phyloP scores from a whole-genome alignment of 2,113 vertebrate genomes.

The Megaleporinus macrocephalus region DNA sequence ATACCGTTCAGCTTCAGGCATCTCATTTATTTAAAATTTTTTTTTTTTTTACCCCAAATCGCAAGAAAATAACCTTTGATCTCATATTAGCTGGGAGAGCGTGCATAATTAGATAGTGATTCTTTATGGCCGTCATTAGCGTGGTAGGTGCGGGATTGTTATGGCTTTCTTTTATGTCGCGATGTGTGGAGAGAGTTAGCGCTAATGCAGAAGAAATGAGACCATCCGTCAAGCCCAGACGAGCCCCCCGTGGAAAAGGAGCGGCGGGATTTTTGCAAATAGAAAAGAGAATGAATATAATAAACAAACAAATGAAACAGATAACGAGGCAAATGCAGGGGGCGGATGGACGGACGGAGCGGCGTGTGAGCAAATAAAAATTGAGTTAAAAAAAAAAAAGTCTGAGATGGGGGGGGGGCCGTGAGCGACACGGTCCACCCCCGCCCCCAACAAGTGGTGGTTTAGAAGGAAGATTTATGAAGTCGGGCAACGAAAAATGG shows the following conservation, averaged over 20 bases:
- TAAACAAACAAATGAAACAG: conserved; percentile 39
- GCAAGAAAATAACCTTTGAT: conserved; percentile 30
- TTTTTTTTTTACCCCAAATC: conserved; percentile 8
- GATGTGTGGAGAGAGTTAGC: conserved; percentile 51
- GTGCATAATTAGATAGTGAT: conserved; percentile 50
- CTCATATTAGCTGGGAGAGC: conserved; percentile 19
- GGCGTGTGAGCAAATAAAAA: conserved; percentile 19
- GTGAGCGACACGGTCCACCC: neutral
- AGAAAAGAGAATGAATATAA: conserved; percentile 44
- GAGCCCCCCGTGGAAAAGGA: conserved; percentile 34
- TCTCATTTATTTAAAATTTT: conserved; percentile 6
- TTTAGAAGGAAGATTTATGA: conserved; percentile 1
- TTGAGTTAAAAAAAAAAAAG: neutral
- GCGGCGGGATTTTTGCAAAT: conserved; percentile 23
- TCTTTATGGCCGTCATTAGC: conserved; percentile 52
- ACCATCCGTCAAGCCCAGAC: conserved; percentile 54
- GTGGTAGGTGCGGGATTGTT: conserved; percentile 43
- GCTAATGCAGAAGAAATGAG: conserved; percentile 62
- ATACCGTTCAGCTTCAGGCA: conserved; percentile 30
- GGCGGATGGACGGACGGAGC: neutral
- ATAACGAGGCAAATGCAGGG: conserved; percentile 38
- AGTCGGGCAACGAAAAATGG: neutral
- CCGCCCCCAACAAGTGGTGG: too few relatives aligned
- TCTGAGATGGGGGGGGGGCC: too few relatives aligned
- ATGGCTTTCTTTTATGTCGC: conserved; percentile 48